Conservation (phyloP, 2,888 invertebrate species). For the Disparrhopalites patrizii region DNA sequence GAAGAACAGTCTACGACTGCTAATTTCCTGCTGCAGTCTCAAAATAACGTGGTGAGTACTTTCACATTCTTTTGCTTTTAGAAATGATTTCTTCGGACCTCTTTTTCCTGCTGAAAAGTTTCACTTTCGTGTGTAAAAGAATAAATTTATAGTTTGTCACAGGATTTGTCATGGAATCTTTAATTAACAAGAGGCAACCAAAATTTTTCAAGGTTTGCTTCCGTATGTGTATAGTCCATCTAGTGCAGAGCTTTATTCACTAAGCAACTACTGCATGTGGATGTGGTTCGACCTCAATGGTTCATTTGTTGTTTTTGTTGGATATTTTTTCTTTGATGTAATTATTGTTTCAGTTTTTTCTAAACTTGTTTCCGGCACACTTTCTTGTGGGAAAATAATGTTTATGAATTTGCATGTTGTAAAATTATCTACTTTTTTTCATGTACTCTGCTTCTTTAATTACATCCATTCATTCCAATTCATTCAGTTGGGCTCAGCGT, state of each 20-base stretch:
- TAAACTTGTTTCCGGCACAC: too few relatives aligned
- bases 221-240: too few relatives aligned
- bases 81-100: not conserved
- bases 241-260: too few relatives aligned
- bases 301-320: not conserved
- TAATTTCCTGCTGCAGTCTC: slow-evolving; percentile 79
- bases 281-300: not conserved
- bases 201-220: not conserved
- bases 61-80: not conserved
- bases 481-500: slow-evolving; percentile 24
- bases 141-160: too few relatives aligned
- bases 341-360: slow-evolving; percentile 5
- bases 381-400: too few relatives aligned
- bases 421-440: not conserved
- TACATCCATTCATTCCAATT: too few relatives aligned
- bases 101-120: too few relatives aligned
- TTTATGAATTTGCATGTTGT: slow-evolving; percentile 15
- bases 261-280: too few relatives aligned
- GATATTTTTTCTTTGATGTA: not conserved
- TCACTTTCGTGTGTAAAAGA: not conserved
- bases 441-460: slow-evolving; percentile 1
- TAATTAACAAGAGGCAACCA: not conserved
- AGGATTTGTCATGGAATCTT: not conserved
- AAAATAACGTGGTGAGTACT: slow-evolving; percentile 55
- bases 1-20: slow-evolving; percentile 74